These are phyloP conservation scores for Penelope pileata DNA, from an alignment of 2,113 vertebrate genomes.

Conservation along the genomic window DNA sequence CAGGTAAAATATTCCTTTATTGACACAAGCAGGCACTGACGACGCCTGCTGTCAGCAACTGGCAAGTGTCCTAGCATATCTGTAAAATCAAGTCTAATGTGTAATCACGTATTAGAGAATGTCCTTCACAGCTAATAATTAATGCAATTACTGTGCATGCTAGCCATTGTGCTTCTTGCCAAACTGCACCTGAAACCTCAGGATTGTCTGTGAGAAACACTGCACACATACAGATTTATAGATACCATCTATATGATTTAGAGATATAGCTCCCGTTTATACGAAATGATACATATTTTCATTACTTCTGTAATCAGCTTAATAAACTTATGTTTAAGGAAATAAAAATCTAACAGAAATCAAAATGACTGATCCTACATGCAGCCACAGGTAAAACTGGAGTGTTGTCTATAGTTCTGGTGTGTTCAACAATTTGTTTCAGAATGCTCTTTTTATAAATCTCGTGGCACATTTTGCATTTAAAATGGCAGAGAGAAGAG, in stretches of 20 bases:
- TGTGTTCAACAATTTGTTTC: background rate
- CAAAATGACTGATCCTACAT: background rate
- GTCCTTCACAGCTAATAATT: background rate
- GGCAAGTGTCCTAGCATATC: background rate
- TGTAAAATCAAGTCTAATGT: background rate
- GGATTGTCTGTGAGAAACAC: background rate
- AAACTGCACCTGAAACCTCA: background rate
- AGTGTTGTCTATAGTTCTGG: background rate
- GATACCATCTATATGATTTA: background rate
- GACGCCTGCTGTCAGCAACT: background rate
- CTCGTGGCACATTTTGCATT: background rate
- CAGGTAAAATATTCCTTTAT: background rate
- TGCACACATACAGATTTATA: background rate
- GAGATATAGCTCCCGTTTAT: background rate
- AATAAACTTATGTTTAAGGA: background rate
- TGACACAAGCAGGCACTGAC: background rate
- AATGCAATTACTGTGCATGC: background rate
- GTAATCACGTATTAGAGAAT: fast-evolving
- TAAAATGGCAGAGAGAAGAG: background rate
- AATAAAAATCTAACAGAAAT: background rate
- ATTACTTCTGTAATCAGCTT: background rate
- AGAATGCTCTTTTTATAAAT: background rate
- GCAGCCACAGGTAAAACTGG: background rate
- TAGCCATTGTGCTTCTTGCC: background rate
- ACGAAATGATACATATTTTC: fast-evolving